Base-by-base conservation (phyloP, 2,797 vertebrate genomes). In the Ispidina picta region DNA sequence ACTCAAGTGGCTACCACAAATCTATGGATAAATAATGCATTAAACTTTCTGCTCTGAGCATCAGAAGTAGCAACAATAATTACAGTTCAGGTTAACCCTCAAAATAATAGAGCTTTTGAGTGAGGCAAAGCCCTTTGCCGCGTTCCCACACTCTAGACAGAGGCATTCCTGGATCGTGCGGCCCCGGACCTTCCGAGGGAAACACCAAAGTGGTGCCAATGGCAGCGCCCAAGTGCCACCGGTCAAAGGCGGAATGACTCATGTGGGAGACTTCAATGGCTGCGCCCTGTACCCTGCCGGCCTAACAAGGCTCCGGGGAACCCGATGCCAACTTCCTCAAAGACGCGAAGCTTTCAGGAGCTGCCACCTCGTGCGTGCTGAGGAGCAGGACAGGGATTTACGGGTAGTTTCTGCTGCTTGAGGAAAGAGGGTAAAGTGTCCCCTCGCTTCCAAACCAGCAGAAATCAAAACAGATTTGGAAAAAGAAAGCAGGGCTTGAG, bases 381-480 rank as follows among this genome's bases (percentile, higher is more conserved):
- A 52, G 80, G 49, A 93, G 60, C 1, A 3, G 71, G 81, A 82
- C 3, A 4, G 8, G 29, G 75, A 83, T 75, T 86, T 65, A 49
- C 46, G 63, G 78, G 44, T 75, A 62, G 81, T 41, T 88, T 82
- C 81, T 80, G 48, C 78, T 60, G 31, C 55, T 60, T 8, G 18
- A 83, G 55, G 79, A 85, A 87, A 85, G 5, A 63, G 56, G 52
- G 23, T 52, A 64, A 64, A 59, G 65, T 8, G 73, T 56, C 83
- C 35, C 4, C 52, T 93, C 0, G 1, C 55, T 88, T 52, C 52
- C 65, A 91, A 83, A 88, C 14, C 63, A 62, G 75, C 74, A 73
- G 80, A 91, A 95, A 95, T 89, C 74, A 83, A 75, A 88, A 83
- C 62, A 90, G 54, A 83, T 83, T 70, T 37, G 54, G 66, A 77